phyloP scores from a whole-genome alignment of 2,888 invertebrate species.

The Onthophagus sagittarius region DNA sequence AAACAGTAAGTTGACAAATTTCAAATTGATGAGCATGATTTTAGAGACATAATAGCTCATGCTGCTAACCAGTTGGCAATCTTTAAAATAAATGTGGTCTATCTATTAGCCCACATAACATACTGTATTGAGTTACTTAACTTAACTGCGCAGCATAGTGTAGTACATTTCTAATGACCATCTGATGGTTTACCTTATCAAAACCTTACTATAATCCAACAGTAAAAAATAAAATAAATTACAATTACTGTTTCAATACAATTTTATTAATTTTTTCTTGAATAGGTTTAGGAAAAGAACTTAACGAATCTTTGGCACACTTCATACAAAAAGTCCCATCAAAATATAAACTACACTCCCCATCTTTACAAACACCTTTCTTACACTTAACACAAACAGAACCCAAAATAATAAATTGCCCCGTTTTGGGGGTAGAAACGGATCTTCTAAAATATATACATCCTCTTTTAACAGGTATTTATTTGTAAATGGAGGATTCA shows the following conservation, averaged over 20 bases:
- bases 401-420: constrained; percentile 75
- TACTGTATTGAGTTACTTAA: too few species aligned
- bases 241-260: constrained; percentile 1
- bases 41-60: too few species aligned
- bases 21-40: too few species aligned
- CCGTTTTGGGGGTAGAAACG: constrained; percentile 70
- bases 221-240: neutral
- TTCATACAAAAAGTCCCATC: constrained; percentile 66
- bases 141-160: too few species aligned
- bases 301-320: constrained; percentile 60
- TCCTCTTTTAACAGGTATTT: constrained; percentile 66
- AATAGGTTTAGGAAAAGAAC: constrained; percentile 66
- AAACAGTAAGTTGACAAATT: too few species aligned
- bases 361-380: constrained; percentile 66
- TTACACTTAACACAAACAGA: constrained; percentile 69
- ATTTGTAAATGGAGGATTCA: constrained; percentile 68
- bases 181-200: too few species aligned
- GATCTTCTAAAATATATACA: constrained; percentile 80
- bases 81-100: too few species aligned
- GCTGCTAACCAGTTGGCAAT: too few species aligned
- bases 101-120: too few species aligned
- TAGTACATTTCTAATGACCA: too few species aligned
- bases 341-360: constrained; percentile 78
- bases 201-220: too few species aligned
- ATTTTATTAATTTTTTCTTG: constrained; percentile 52